Evolutionary conservation across 2,888 invertebrate genomes (phyloP).

Genomic region (Amphiduros pacificus): DNA sequence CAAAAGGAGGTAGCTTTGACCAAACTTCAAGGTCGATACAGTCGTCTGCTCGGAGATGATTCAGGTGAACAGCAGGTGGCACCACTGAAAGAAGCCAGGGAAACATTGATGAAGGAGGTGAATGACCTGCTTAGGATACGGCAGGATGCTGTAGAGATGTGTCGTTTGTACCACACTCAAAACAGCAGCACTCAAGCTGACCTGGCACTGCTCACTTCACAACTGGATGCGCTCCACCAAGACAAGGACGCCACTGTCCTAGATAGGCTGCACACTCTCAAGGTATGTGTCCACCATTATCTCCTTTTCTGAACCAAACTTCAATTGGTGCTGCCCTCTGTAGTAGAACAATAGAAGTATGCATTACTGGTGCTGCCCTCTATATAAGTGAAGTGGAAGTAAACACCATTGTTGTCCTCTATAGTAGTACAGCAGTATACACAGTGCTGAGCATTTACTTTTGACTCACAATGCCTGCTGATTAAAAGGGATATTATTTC

Average conservation of each 20-base stretch:
- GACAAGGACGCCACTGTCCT: background rate
- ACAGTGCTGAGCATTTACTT: no score
- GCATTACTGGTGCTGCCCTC: no score
- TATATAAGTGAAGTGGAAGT: no score
- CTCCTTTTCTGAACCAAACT: background rate
- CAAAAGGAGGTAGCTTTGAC: slow-evolving; percentile 76
- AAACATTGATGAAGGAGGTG: slow-evolving; percentile 18
- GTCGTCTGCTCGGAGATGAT: slow-evolving; percentile 8
- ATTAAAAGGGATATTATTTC: no score
- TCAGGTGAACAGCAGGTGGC: background rate
- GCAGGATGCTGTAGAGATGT: slow-evolving; percentile 4
- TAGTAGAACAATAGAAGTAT: no score
- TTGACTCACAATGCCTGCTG: no score
- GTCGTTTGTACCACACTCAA: slow-evolving; percentile 21
- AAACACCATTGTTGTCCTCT: no score
- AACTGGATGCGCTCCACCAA: slow-evolving; percentile 45
- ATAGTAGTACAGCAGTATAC: no score
- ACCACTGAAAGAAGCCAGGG: slow-evolving; percentile 42
- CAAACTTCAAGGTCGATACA: slow-evolving; percentile 39
- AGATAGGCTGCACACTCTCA: background rate
- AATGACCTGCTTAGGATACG: slow-evolving; percentile 23
- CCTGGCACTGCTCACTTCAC: slow-evolving; percentile 44
- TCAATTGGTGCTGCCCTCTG: background rate
- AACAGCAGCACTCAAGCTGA: slow-evolving; percentile 47
- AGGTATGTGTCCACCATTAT: slow-evolving; percentile 5